Evolutionary conservation across 2,888 invertebrate species (phyloP).

Genomic region (Sthenelais limicola): DNA sequence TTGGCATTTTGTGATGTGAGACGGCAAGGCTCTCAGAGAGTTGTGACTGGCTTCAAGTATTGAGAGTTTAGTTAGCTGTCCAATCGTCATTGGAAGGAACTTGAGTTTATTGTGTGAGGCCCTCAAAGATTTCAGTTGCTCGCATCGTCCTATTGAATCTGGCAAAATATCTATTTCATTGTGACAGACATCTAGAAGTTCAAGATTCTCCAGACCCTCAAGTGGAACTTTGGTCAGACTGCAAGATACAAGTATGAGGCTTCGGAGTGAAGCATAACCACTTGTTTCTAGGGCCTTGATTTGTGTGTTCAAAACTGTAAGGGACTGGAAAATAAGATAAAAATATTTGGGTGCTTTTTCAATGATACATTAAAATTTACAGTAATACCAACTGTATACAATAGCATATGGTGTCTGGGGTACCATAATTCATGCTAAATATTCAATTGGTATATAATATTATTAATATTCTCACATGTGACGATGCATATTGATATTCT

Average conservation of each 20-base stretch:
- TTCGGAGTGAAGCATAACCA: slow-evolving; percentile 43
- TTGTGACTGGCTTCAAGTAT: slow-evolving; percentile 47
- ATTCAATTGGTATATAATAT: too few species aligned
- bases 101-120: slow-evolving; percentile 46
- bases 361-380: too few species aligned
- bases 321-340: slow-evolving; percentile 43
- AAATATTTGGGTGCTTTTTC: too few species aligned
- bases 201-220: slow-evolving; percentile 43
- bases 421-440: too few species aligned
- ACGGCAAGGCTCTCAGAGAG: slow-evolving; percentile 42
- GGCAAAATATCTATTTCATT: slow-evolving; percentile 48
- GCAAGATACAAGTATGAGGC: slow-evolving; percentile 50
- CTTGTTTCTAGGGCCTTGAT: slow-evolving; percentile 44
- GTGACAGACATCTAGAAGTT: slow-evolving; percentile 49
- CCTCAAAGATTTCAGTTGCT: slow-evolving; percentile 44
- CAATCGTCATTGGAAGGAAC: slow-evolving; percentile 45
- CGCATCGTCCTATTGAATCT: slow-evolving; percentile 41
- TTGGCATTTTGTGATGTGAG: slow-evolving; percentile 41
- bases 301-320: slow-evolving; percentile 48
- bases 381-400: too few species aligned
- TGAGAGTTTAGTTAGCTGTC: slow-evolving; percentile 39
- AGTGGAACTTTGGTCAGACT: slow-evolving; percentile 41
- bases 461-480: too few species aligned
- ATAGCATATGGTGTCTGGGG: too few species aligned
- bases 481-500: too few species aligned